Conservation (phyloP, 2,113 vertebrate genomes). For the Proterorhinus semilunaris region DNA sequence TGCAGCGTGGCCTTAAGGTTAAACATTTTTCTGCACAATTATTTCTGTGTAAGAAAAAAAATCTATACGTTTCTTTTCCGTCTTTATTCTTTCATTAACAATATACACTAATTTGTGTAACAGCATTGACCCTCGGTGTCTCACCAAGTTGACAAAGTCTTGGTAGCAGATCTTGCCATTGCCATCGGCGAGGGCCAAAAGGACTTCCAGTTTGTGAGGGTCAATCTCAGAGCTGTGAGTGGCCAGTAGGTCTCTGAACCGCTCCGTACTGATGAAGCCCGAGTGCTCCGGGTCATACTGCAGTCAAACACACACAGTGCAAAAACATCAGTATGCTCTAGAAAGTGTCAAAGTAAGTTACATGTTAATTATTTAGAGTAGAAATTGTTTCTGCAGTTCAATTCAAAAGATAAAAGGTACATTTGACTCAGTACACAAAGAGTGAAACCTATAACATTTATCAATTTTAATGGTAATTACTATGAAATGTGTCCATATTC, state of each 20-base stretch:
- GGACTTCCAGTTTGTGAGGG: slow-evolving; percentile 93
- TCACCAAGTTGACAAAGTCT: slow-evolving; percentile 97
- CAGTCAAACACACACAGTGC: slow-evolving; percentile 39
- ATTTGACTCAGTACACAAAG: neutral
- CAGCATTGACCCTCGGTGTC: slow-evolving; percentile 37
- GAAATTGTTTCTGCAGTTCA: neutral
- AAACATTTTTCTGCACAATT: too few relatives aligned
- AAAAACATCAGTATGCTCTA: neutral
- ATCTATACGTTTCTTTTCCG: too few relatives aligned
- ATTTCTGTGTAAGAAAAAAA: too few relatives aligned
- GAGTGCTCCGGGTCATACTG: slow-evolving; percentile 93
- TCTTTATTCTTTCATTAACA: neutral
- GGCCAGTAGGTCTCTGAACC: slow-evolving; percentile 89
- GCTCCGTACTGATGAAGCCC: slow-evolving; percentile 92
- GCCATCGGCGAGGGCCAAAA: slow-evolving; percentile 90
- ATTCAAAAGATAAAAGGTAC: neutral
- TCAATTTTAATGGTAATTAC: neutral
- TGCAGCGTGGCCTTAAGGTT: too few relatives aligned
- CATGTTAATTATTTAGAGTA: neutral
- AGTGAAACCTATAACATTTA: neutral
- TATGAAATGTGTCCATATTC: neutral
- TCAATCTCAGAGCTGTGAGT: slow-evolving; percentile 89
- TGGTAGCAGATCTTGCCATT: slow-evolving; percentile 96
- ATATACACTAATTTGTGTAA: neutral
- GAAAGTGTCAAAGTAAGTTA: neutral